phyloP scores from a whole-genome alignment of 1,140 invertebrate genomes.

The Radopholus similis region DNA sequence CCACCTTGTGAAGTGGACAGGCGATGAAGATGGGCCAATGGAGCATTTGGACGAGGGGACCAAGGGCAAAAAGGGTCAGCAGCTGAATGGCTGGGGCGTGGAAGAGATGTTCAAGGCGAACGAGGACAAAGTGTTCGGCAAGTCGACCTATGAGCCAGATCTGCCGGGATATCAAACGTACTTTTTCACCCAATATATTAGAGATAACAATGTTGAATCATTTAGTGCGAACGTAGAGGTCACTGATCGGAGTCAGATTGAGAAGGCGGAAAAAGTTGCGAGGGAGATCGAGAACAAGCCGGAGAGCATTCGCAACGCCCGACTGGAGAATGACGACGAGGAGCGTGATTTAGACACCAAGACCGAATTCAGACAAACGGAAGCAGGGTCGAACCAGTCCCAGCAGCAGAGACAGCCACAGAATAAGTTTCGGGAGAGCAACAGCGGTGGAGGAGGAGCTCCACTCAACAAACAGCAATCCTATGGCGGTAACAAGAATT shows the following conservation, averaged over 20 bases:
- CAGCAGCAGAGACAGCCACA: background rate
- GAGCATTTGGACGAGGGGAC: background rate
- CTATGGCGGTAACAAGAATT: too few relatives aligned
- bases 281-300: background rate
- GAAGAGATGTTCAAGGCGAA: constrained; percentile 11
- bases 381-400: background rate
- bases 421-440: background rate
- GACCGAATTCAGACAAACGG: background rate
- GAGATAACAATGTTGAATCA: background rate
- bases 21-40: too few relatives aligned
- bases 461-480: background rate
- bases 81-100: constrained; percentile 9
- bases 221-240: constrained; percentile 3
- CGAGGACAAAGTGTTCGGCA: constrained; percentile 10
- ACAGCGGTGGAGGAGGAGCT: background rate
- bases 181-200: background rate
- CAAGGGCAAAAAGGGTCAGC: background rate
- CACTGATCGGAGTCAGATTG: background rate
- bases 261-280: background rate
- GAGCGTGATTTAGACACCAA: constrained; percentile 7
- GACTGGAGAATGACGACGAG: constrained; percentile 19
- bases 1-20: too few relatives aligned
- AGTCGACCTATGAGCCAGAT: constrained; percentile 2
- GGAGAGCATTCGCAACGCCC: constrained; percentile 3
- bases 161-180: constrained; percentile 5